Conservation (phyloP, 1,140 invertebrate species). For the Nymphalis io region DNA sequence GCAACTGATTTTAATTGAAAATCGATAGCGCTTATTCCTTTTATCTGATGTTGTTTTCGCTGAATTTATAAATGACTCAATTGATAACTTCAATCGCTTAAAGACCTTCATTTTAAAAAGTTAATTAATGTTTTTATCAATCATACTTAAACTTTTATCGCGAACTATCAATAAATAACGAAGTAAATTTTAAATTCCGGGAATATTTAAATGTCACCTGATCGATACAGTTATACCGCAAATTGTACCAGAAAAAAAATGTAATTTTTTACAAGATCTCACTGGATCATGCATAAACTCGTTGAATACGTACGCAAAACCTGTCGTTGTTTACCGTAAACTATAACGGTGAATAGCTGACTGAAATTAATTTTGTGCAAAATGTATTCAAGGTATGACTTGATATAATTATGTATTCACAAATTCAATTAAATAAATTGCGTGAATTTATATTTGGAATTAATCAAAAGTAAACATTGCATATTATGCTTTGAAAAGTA, state of each 20-base stretch:
- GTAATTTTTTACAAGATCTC: slow-evolving; percentile 16
- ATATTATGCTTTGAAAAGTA: too few species aligned
- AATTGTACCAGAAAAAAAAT: slow-evolving; percentile 10
- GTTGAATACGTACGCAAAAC: slow-evolving; percentile 38
- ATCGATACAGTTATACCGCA: slow-evolving; percentile 4
- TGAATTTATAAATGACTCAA: neutral
- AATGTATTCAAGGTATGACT: neutral
- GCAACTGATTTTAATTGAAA: slow-evolving; percentile 30
- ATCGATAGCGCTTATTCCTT: slow-evolving; percentile 11
- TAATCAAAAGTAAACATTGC: neutral
- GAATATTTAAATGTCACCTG: slow-evolving; percentile 1
- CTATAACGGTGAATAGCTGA: slow-evolving; percentile 40
- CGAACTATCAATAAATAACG: neutral
- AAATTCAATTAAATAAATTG: neutral
- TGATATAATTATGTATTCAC: neutral
- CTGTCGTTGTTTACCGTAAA: slow-evolving; percentile 44
- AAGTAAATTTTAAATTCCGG: neutral
- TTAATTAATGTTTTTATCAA: neutral
- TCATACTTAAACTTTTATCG: neutral
- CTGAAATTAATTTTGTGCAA: slow-evolving; percentile 27
- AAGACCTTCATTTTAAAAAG: neutral
- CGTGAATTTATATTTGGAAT: neutral
- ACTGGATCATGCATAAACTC: slow-evolving; percentile 28
- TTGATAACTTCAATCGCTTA: neutral
- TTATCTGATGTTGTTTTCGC: slow-evolving; percentile 2